Evolutionary conservation across 1,140 invertebrate genomes (phyloP), one percentile per base, ranked within the genome.

Genomic region (Riptortus pedestris): DNA sequence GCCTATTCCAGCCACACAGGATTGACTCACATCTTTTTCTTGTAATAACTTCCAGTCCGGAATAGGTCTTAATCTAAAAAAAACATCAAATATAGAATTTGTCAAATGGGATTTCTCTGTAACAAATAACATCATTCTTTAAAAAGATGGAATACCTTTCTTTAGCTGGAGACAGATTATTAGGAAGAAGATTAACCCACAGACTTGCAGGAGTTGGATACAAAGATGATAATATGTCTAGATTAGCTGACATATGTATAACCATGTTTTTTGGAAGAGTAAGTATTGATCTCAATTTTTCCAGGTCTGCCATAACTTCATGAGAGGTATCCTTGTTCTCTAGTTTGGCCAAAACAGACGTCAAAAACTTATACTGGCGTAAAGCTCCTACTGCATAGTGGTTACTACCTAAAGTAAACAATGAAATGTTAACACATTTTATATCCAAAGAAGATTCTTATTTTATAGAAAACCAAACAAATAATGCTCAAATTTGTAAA

Each of bases 351-450:
- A 86, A 67, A 0, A 91, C 66, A 28, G 83, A 77, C 14, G 79
- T 83, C 5, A 94, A 77, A 72, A 93, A 93, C 59, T 82, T 82
- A 48, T 86, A 83, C 70, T 94, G 91, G 0, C 83, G 77, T 12
- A 93, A 71, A 65, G 91, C 80, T 60, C 83, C 85, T 52, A 78
- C 79, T 59, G 80, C 76, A 70, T 83, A 81, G 65, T 83, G 74
- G 73, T 93, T 93, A 69, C 83, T 88, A 63, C 88, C 87, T 83
- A 74, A 59, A 72, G 65, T 27, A 51, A 20, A 38, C 9, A 33
- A 20, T 63, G 11, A 7, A 7, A 51, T 11, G 14, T 43, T 51
- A 38, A 43, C 14, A 20, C 11, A 9, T 9, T 9, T 51, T 43
- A 11, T 43, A 11, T n/a, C n/a, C n/a, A n/a, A n/a, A n/a, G n/a